These are phyloP conservation scores for Ophion slaviceki DNA, from an alignment of 2,888 invertebrate genomes.

Conservation along the genomic window DNA sequence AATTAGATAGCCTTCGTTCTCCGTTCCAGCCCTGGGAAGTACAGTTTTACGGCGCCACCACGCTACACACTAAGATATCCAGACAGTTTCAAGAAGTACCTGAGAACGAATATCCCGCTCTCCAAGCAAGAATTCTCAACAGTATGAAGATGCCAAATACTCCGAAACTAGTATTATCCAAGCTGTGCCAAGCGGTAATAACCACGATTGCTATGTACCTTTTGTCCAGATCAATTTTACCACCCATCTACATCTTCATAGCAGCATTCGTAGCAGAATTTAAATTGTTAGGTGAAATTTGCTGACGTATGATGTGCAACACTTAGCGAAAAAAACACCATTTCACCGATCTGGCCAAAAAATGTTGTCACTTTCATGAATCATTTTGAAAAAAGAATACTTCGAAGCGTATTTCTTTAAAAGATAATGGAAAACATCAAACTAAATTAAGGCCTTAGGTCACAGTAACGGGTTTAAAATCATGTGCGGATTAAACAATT, in stretches of 20 bases:
- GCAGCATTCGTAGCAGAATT: not conserved
- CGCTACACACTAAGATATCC: constrained; percentile 94
- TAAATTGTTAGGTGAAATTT: too few relatives aligned
- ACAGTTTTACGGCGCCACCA: constrained; percentile 97
- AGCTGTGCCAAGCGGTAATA: constrained; percentile 92
- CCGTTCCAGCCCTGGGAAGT: constrained; percentile 91
- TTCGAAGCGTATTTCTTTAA: too few relatives aligned
- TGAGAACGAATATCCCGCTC: constrained; percentile 89
- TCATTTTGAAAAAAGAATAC: too few relatives aligned
- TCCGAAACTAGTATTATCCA: constrained; percentile 93
- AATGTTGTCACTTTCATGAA: too few relatives aligned
- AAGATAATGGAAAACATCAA: too few relatives aligned
- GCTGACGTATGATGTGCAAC: too few relatives aligned
- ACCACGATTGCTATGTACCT: constrained; percentile 28
- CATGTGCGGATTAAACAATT: too few relatives aligned
- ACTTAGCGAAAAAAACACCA: too few relatives aligned
- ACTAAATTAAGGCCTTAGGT: too few relatives aligned
- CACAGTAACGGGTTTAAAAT: too few relatives aligned
- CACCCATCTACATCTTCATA: not conserved
- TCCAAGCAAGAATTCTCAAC: constrained; percentile 91
- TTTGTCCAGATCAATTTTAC: not conserved
- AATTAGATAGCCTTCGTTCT: not conserved
- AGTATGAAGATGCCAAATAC: constrained; percentile 91
- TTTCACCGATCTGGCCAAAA: too few relatives aligned
- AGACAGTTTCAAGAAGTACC: constrained; percentile 95